A percentile compares a stretch with the other conserved stretches of the same genome.
Conservation (phyloP, 1,140 invertebrate genomes). For the Scaptomyza graminum region DNA sequence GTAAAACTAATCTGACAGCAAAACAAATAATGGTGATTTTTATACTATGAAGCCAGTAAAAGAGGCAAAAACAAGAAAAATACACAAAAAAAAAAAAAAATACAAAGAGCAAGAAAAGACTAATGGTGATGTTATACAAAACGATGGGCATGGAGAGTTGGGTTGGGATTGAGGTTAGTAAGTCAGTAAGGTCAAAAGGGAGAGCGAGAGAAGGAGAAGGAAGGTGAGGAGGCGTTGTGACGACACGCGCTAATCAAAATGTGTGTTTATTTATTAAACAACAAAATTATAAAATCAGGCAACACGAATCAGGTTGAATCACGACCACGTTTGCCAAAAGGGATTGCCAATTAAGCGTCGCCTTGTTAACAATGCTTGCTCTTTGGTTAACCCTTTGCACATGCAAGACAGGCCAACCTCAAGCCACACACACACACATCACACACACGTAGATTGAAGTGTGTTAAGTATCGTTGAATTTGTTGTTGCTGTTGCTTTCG, state of each 20-base stretch:
- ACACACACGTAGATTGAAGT: not conserved
- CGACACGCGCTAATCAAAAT: conserved; percentile 72
- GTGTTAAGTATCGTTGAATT: conserved; percentile 26
- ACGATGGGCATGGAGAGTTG: conserved; percentile 25
- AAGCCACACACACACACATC: conserved; percentile 28
- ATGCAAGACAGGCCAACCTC: conserved; percentile 42
- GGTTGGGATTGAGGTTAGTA: conserved; percentile 47
- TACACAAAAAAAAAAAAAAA: not conserved
- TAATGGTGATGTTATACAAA: conserved; percentile 63
- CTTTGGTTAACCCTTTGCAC: conserved; percentile 57
- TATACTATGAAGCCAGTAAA: conserved; percentile 40
- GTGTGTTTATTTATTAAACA: conserved; percentile 74
- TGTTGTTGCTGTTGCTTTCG: conserved; percentile 32
- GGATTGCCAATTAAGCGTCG: conserved; percentile 50
- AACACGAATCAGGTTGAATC: conserved; percentile 22
- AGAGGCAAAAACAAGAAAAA: not conserved
- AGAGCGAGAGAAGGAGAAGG: not conserved
- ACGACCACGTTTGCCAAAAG: conserved; percentile 4
- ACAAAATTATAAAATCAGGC: conserved; percentile 56
- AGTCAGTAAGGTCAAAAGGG: conserved; percentile 27
- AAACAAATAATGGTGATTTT: conserved; percentile 72
- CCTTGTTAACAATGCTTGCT: conserved; percentile 65
- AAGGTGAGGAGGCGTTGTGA: conserved; percentile 13
- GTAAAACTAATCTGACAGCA: conserved; percentile 74
- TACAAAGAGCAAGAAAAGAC: conserved; percentile 17